Evolutionary conservation across 2,797 vertebrate species (phyloP), one percentile per base, ranked within the genome.

Genomic region (Tauraco hartlaubi): DNA sequence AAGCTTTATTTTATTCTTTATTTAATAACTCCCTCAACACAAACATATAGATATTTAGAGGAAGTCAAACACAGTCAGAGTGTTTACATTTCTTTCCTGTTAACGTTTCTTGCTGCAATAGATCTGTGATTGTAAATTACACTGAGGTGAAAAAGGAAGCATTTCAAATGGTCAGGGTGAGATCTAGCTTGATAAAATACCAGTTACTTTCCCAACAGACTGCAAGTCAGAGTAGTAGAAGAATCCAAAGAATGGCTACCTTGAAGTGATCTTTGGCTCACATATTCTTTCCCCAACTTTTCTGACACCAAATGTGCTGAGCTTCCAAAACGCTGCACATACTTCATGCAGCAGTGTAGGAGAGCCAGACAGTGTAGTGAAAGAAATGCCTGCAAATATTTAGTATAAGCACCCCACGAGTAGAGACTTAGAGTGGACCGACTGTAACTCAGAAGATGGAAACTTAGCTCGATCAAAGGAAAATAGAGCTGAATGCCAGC

Each of bases 1-100:
- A 80, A 77, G 84, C 54, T 88, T 75, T 88, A 52, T 88, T 95
- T 91, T 94, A 93, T 91, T 85, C 91, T 83, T 84, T 78, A 89
- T 76, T 93, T 49, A 75, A 15, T 81, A 91, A 75, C 73, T 88
- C 73, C 74, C 66, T 83, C 87, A 80, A 81, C 35, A 93, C 86
- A 95, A 94, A 90, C 49, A 94, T 80, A 96, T 29, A 94, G 83
- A 55, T 96, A 74, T 68, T 77, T 61, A 85, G 68, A 95, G 94
- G 94, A 96, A 95, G 91, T 68, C 74, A 94, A 96, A 88, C 48
- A 72, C 54, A 88, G 82, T 58, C 44, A 3, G 46, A 63, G 49
- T 85, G 86, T 94, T 96, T 95, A 92, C 77, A 71, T 83, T 87
- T 94, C 92, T 93, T 95, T 95, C 95, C 93, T 95, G 96, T 95